Evolutionary conservation across 2,113 vertebrate genomes (phyloP), one percentile per base, ranked within the genome.

Genomic region (Oenanthe melanoleuca): DNA sequence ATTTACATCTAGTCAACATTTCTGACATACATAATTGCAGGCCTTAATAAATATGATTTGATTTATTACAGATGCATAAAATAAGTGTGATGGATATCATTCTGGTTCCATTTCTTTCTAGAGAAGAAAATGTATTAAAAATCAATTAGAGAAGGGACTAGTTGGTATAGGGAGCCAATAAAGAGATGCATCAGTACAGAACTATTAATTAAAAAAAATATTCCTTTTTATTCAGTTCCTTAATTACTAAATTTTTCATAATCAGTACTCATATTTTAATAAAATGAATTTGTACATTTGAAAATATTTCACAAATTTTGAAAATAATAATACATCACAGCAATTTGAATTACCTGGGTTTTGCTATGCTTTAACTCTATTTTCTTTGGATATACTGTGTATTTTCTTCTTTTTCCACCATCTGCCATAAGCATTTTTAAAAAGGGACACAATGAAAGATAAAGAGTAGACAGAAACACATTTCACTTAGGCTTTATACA

Each of bases 1-100:
- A 80, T 95, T 95, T 93, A 80, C 77, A 73, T 80, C 89, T 82
- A 93, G 63, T 87, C 87, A 93, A 92, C 86, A 78, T 89, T 94
- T 89, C 73, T 86, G 74, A 71, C 80, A 92, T 63, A 91, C 83
- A 80, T 93, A 92, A 95, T 95, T 95, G 50, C 77, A 93, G 70
- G 49, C 25, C 63, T 92, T 96, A 97, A 95, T 95, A 85, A 96
- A 93, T 94, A 83, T 40, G 74, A 91, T 92, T 93, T 79, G 53
- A 81, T 93, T 57, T 70, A 94, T 94, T 96, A 95, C 89, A 94
- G 21, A 85, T 65, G 66, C 25, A 77, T 63, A 50, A 95, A 93
- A 59, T 70, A 84, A 89, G 55, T 50, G 71, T 50, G 34, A 81
- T 72, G 47, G 64, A 92, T 94, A 86, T 65, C 10, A 52, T 52